Percentiles rank a stretch among this genome's conserved stretches.
Evolutionary conservation across 1,140 invertebrate species (phyloP).

Genomic region (Berghia stephanieae): DNA sequence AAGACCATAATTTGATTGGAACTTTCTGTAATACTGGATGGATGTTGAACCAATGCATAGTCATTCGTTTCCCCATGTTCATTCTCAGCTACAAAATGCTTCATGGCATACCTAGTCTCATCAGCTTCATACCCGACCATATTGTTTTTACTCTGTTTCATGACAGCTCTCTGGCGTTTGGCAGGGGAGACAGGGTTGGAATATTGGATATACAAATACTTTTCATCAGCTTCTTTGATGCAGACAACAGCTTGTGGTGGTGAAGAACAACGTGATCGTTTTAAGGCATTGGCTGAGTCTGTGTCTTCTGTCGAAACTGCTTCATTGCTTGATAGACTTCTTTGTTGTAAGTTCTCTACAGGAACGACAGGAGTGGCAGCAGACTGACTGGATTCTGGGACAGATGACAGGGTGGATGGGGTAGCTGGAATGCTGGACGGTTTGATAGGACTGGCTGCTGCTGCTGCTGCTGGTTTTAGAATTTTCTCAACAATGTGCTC

Average conservation of each 20-base stretch:
- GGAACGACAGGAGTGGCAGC: background rate
- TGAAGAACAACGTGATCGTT: background rate
- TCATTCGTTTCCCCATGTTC: too few relatives aligned
- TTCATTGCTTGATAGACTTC: background rate
- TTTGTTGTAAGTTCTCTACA: conserved; percentile 9
- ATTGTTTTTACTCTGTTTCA: background rate
- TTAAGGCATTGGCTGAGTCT: conserved; percentile 16
- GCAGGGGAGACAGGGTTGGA: too few relatives aligned
- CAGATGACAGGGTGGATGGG: too few relatives aligned
- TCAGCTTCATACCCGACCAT: conserved; percentile 5
- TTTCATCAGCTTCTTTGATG: conserved; percentile 37
- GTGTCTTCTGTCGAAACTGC: background rate
- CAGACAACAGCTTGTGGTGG: conserved; percentile 20
- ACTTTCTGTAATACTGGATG: too few relatives aligned
- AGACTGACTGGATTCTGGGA: background rate
- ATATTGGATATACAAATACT: conserved; percentile 32
- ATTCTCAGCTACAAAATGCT: conserved; percentile 28
- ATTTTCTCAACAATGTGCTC: conserved; percentile 46
- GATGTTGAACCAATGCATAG: too few relatives aligned
- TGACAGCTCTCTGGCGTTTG: too few relatives aligned
- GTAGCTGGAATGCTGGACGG: background rate
- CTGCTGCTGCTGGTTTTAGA: conserved; percentile 28
- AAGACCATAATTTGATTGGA: background rate
- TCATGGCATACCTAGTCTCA: conserved; percentile 24
- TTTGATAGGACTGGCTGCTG: background rate